phyloP scores from a whole-genome alignment of 2,888 invertebrate species.

The Drosophila gaucha region DNA sequence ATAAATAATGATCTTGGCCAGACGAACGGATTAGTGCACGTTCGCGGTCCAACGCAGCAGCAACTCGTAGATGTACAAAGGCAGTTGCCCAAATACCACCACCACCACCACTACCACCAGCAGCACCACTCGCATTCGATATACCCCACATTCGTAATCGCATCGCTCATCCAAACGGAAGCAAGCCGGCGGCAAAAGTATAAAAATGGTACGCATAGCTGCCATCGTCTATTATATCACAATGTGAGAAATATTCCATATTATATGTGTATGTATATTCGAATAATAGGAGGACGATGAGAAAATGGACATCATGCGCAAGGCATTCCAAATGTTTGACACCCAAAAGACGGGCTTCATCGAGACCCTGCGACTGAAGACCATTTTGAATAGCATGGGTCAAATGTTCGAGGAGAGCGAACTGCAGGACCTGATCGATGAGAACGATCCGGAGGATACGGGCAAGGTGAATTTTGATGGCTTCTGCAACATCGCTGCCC shows the following conservation, averaged over 20 bases:
- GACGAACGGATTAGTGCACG: slow-evolving; percentile 82
- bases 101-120: too few species aligned
- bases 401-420: slow-evolving; percentile 97
- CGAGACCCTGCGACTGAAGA: slow-evolving; percentile 95
- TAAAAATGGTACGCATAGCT: slow-evolving; percentile 42
- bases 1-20: slow-evolving; percentile 84
- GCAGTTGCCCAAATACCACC: slow-evolving; percentile 30
- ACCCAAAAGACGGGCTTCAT: slow-evolving; percentile 96
- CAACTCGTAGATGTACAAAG: slow-evolving; percentile 40
- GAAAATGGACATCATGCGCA: slow-evolving; percentile 95
- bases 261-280: slow-evolving; percentile 11
- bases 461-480: slow-evolving; percentile 98
- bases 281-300: slow-evolving; percentile 89
- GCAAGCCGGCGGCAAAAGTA: slow-evolving; percentile 22
- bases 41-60: slow-evolving; percentile 69
- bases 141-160: slow-evolving; percentile 43
- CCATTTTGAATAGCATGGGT: slow-evolving; percentile 97
- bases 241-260: not conserved
- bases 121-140: slow-evolving; percentile 38
- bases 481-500: slow-evolving; percentile 95
- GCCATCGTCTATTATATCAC: slow-evolving; percentile 39
- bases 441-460: slow-evolving; percentile 95
- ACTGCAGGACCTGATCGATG: slow-evolving; percentile 93
- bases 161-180: slow-evolving; percentile 37
- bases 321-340: slow-evolving; percentile 98